A percentile compares a stretch with the other conserved stretches of the same genome.
These are phyloP conservation scores for Rhabdophis nuchalis DNA, from an alignment of 2,797 vertebrate genomes.

Conservation along the genomic window DNA sequence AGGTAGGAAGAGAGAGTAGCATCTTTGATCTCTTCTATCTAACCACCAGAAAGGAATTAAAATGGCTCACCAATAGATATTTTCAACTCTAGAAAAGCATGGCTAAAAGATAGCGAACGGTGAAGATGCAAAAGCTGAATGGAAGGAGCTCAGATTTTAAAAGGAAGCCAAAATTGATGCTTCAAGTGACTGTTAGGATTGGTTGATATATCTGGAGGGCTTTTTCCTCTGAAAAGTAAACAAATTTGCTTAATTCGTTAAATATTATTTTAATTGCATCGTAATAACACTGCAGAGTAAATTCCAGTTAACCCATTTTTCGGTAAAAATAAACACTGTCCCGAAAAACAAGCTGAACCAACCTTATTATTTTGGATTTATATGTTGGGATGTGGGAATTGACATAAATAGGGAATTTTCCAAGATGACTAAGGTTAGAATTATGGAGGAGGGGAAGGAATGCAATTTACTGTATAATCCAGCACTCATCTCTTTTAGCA, in stretches of 20 bases:
- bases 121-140: background rate
- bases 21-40: background rate
- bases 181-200: background rate
- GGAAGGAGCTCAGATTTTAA: background rate
- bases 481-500: background rate
- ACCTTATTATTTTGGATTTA: background rate
- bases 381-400: background rate
- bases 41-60: background rate
- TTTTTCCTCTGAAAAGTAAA: background rate
- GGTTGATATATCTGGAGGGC: too few relatives aligned
- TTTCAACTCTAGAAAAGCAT: background rate
- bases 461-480: background rate
- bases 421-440: background rate
- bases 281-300: background rate
- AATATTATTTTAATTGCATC: background rate
- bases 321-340: background rate
- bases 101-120: background rate
- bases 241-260: background rate
- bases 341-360: background rate
- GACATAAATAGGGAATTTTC: background rate
- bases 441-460: background rate
- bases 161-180: background rate
- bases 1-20: accelerated
- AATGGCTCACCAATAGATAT: background rate
- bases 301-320: background rate